Evolutionary conservation across 2,797 vertebrate species (phyloP).

Genomic region (Heliangelus exortis): DNA sequence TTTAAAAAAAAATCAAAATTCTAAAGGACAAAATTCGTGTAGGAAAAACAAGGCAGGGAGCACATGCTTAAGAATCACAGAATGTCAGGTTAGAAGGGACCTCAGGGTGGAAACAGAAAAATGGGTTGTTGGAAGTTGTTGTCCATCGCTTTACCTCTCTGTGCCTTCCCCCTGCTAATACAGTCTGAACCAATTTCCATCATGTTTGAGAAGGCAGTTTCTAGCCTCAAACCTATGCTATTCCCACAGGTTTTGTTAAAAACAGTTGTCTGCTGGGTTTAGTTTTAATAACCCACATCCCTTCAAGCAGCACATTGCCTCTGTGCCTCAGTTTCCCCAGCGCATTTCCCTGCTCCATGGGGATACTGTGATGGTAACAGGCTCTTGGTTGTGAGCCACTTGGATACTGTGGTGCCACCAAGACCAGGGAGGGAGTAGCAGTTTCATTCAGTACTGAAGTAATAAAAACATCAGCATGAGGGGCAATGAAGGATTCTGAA

Average conservation of each 20-base stretch:
- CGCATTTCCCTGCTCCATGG: background rate
- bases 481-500: background rate
- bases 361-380: accelerated
- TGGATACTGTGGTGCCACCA: background rate
- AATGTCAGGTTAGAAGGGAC: too few species aligned
- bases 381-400: accelerated
- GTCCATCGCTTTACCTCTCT: background rate
- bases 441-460: background rate
- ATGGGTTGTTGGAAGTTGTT: background rate
- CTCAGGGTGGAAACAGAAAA: background rate
- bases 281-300: background rate
- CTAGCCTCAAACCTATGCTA: background rate
- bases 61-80: background rate
- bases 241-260: background rate
- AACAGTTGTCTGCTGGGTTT: background rate
- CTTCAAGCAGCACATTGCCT: background rate
- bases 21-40: background rate
- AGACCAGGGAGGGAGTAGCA: background rate
- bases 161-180: background rate
- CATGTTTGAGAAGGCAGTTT: background rate
- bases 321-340: background rate
- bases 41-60: background rate
- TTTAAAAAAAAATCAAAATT: background rate
- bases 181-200: background rate
- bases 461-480: background rate